Evolutionary conservation across 2,888 invertebrate genomes (phyloP).

Genomic region (Sipha maydis): DNA sequence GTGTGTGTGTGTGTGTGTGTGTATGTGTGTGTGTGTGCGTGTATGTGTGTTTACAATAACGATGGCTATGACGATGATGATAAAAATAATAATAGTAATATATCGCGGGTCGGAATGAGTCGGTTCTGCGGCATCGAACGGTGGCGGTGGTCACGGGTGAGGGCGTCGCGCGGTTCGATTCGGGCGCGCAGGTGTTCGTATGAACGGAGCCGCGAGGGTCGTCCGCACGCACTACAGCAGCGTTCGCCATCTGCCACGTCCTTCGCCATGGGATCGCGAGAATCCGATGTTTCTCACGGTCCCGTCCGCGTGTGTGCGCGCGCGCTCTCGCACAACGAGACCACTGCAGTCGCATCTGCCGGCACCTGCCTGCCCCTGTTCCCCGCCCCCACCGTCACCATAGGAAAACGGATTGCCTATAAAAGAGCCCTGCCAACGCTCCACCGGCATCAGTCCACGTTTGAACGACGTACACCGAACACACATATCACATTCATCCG

Average conservation of each 20-base stretch:
- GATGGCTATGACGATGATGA: background rate
- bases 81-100: constrained; percentile 15
- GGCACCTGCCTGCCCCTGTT: constrained; percentile 54
- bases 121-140: constrained; percentile 15
- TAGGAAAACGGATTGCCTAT: constrained; percentile 18
- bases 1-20: no score
- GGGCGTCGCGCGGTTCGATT: constrained; percentile 59
- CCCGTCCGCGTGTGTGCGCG: constrained; percentile 43
- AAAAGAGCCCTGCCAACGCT: constrained; percentile 27
- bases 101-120: constrained; percentile 3
- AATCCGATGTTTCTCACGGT: constrained; percentile 61
- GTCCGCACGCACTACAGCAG: constrained; percentile 1
- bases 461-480: constrained; percentile 15
- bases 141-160: constrained; percentile 54
- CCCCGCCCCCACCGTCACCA: no score
- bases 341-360: constrained; percentile 51
- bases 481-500: background rate
- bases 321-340: background rate
- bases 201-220: constrained; percentile 48
- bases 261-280: constrained; percentile 58
- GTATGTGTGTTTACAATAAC: background rate
- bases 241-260: constrained; percentile 59
- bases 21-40: no score
- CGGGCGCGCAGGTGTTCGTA: constrained; percentile 54
- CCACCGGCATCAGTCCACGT: constrained; percentile 36